These are phyloP conservation scores for Drosophila parthenogenetica DNA, from an alignment of 2,888 invertebrate genomes.

Conservation along the genomic window DNA sequence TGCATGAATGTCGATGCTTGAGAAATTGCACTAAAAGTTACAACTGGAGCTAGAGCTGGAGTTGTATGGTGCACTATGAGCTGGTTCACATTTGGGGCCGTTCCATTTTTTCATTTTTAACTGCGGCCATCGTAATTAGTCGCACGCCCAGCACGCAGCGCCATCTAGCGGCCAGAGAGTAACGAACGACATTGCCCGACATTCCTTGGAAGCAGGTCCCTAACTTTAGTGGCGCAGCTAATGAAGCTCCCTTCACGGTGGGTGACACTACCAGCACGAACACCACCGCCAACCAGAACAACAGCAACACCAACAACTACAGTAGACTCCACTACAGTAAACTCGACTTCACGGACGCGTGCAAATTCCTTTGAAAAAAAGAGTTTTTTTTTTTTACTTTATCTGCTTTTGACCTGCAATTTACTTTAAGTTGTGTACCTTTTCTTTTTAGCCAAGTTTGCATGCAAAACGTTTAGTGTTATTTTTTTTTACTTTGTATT, in stretches of 20 bases:
- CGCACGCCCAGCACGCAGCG: constrained; percentile 66
- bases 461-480: constrained; percentile 37
- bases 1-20: constrained; percentile 30
- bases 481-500: constrained; percentile 5
- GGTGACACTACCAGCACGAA: constrained; percentile 36
- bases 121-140: constrained; percentile 65
- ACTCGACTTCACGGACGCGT: constrained; percentile 70
- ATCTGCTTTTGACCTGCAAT: constrained; percentile 70
- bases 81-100: constrained; percentile 1
- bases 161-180: constrained; percentile 73
- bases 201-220: constrained; percentile 63
- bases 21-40: not conserved
- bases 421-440: constrained; percentile 53
- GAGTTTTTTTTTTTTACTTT: constrained; percentile 59
- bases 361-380: constrained; percentile 74
- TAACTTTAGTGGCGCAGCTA: constrained; percentile 49
- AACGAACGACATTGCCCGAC: constrained; percentile 84
- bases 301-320: constrained; percentile 27
- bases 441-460: constrained; percentile 27
- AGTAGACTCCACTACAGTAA: constrained; percentile 14
- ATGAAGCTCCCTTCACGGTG: constrained; percentile 67
- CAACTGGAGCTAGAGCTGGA: too few relatives aligned
- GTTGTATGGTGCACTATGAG: constrained; percentile 24
- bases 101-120: constrained; percentile 36
- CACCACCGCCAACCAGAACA: constrained; percentile 24